A percentile compares a stretch with the other conserved stretches of the same genome.
Evolutionary conservation across 2,888 invertebrate species (phyloP).

Genomic region (Sclerodermus sp.): DNA sequence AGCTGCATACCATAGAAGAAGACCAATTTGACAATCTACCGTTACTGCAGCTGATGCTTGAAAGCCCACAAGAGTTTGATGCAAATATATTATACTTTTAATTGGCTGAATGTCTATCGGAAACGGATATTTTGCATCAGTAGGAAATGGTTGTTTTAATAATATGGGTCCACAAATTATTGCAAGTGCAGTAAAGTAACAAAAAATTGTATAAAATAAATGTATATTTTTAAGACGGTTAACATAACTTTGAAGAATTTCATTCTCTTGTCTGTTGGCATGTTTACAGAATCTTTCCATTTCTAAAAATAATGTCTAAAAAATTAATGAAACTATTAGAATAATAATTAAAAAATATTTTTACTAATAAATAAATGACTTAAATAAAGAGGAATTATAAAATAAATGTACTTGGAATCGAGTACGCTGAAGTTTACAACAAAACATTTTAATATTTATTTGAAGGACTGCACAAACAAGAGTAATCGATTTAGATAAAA

Average conservation of each 20-base stretch:
- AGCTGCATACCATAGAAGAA: slow-evolving; percentile 38
- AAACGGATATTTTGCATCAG: slow-evolving; percentile 43
- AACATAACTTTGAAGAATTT: slow-evolving; percentile 33
- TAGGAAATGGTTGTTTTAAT: slow-evolving; percentile 34
- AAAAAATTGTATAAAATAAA: slow-evolving; percentile 20
- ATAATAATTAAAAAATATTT: too few species aligned
- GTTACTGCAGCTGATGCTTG: slow-evolving; percentile 31
- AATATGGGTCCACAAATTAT: slow-evolving; percentile 38
- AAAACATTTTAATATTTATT: slow-evolving; percentile 21
- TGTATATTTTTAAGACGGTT: slow-evolving; percentile 34
- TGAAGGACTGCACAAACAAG: slow-evolving; percentile 19
- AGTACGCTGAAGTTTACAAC: slow-evolving; percentile 16
- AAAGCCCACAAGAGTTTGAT: slow-evolving; percentile 30
- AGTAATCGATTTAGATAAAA: slow-evolving; percentile 24
- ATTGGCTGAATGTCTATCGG: slow-evolving; percentile 20
- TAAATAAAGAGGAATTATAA: too few species aligned
- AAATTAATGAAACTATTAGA: not conserved
- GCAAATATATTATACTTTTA: slow-evolving; percentile 27
- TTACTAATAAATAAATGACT: too few species aligned
- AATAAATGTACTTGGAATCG: slow-evolving; percentile 23
- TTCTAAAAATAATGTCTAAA: slow-evolving; percentile 21
- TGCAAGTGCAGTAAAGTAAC: slow-evolving; percentile 29
- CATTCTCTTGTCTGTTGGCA: slow-evolving; percentile 21
- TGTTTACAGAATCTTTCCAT: slow-evolving; percentile 27
- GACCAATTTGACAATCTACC: slow-evolving; percentile 34